A percentile compares a stretch with the other conserved stretches of the same genome.
Conservation (phyloP, 2,797 vertebrate species). For the Pelochelys cantorii region DNA sequence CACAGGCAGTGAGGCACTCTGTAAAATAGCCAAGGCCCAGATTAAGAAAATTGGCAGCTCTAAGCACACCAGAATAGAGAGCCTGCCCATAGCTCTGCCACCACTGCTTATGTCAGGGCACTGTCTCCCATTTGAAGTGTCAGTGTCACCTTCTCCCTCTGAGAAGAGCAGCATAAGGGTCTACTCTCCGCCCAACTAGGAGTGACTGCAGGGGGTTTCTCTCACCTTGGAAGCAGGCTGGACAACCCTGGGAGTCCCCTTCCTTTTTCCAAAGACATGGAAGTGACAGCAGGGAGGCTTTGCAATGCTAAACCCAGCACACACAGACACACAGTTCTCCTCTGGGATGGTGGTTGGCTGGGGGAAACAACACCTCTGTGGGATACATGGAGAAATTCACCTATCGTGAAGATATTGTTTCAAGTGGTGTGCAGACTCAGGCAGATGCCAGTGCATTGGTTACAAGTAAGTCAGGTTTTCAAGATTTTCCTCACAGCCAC, state of each 20-base stretch:
- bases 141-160: background rate
- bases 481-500: background rate
- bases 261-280: background rate
- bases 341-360: background rate
- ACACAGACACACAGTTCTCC: background rate
- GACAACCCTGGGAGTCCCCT: background rate
- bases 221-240: too few relatives aligned
- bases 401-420: background rate
- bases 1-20: background rate
- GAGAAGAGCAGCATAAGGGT: fast-evolving
- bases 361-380: fast-evolving
- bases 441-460: fast-evolving
- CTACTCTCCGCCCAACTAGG: background rate
- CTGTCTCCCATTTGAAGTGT: background rate
- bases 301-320: background rate
- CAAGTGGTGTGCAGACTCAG: background rate
- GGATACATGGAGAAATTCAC: fast-evolving
- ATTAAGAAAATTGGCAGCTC: background rate
- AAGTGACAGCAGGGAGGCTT: background rate
- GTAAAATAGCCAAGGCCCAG: background rate
- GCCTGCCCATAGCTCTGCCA: background rate
- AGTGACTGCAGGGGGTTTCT: fast-evolving
- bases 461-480: background rate
- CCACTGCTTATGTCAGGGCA: background rate
- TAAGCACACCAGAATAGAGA: background rate